phyloP scores from a whole-genome alignment of 2,888 invertebrate genomes.

The Dorcus hopei region DNA sequence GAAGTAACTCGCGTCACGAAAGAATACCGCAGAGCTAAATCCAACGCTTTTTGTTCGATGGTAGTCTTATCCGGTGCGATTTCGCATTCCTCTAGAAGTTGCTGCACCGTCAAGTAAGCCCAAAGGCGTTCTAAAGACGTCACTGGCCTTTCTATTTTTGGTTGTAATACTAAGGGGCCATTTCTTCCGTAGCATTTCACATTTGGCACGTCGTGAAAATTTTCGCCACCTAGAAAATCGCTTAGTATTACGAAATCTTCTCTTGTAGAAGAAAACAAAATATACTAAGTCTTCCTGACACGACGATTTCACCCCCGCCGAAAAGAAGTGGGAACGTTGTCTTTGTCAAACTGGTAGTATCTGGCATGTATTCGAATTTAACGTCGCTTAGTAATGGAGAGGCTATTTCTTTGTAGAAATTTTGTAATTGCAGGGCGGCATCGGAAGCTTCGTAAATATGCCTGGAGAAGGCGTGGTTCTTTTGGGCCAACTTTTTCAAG shows the following conservation, averaged over 20 bases:
- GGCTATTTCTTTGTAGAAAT: background rate
- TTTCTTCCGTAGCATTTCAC: slow-evolving; percentile 26
- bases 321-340: slow-evolving; percentile 58
- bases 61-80: slow-evolving; percentile 32
- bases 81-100: slow-evolving; percentile 57
- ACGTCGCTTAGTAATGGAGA: background rate
- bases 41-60: slow-evolving; percentile 54
- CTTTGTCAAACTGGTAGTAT: slow-evolving; percentile 52
- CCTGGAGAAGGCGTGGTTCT: slow-evolving; percentile 65
- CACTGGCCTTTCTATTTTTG: slow-evolving; percentile 33
- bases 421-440: slow-evolving; percentile 40
- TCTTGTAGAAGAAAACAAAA: background rate
- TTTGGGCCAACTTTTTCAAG: slow-evolving; percentile 61
- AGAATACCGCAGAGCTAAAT: slow-evolving; percentile 59
- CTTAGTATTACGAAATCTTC: background rate
- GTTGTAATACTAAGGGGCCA: slow-evolving; percentile 35
- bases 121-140: slow-evolving; percentile 51
- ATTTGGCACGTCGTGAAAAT: slow-evolving; percentile 9
- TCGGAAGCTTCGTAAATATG: slow-evolving; percentile 71
- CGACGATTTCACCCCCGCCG: slow-evolving; percentile 61
- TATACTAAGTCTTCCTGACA: slow-evolving; percentile 54
- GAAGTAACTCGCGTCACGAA: slow-evolving; percentile 68
- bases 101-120: slow-evolving; percentile 66
- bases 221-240: background rate
- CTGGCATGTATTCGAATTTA: background rate